These are phyloP conservation scores for Heteromormyrus szaboi DNA, from an alignment of 2,797 vertebrate genomes.

Conservation along the genomic window DNA sequence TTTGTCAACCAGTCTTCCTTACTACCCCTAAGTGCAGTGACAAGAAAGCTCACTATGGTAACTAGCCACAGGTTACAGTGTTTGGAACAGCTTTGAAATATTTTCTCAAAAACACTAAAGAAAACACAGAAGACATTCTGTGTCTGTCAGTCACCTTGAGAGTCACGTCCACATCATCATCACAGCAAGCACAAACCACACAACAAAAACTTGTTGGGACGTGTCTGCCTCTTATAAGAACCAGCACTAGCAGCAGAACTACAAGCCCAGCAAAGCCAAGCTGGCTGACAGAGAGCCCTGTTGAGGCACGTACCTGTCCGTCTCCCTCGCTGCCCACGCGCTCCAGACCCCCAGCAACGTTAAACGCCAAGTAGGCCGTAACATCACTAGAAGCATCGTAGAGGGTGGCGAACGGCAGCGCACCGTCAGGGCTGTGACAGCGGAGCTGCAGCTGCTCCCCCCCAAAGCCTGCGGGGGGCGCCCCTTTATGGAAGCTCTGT, in stretches of 20 bases:
- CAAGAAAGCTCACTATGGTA: not conserved
- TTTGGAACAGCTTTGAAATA: not conserved
- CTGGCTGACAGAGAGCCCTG: not conserved
- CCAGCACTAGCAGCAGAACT: not conserved
- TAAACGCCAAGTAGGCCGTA: constrained; percentile 58
- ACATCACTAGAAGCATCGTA: constrained; percentile 51
- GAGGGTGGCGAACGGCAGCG: constrained; percentile 54
- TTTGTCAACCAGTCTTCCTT: not conserved
- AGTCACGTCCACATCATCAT: not conserved
- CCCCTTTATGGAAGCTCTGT: constrained; percentile 60
- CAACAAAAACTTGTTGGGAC: not conserved
- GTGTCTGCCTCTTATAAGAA: not conserved
- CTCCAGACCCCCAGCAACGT: constrained; percentile 42
- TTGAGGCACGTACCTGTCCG: not conserved
- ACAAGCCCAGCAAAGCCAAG: not conserved
- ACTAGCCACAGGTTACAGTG: not conserved
- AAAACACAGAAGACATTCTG: not conserved
- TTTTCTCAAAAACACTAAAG: not conserved
- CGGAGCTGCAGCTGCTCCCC: constrained; percentile 41
- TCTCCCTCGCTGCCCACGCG: constrained; percentile 31
- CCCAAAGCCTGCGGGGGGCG: constrained; percentile 41
- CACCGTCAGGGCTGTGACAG: constrained; percentile 55
- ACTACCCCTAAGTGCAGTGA: not conserved
- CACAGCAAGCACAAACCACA: not conserved
- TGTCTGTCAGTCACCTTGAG: not conserved